phyloP scores from a whole-genome alignment of 2,888 invertebrate genomes.

The Plagodis pulveraria region DNA sequence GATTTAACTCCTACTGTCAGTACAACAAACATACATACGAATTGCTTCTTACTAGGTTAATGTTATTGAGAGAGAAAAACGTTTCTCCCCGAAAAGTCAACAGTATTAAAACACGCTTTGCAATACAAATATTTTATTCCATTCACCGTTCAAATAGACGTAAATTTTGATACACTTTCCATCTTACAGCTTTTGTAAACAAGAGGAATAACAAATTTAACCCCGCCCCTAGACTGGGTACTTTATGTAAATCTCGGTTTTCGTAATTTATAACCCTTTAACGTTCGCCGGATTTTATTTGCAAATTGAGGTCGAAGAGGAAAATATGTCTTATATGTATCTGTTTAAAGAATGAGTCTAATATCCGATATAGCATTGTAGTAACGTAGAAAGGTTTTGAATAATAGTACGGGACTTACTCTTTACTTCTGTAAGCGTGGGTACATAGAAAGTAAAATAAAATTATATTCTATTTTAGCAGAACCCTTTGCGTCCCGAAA shows the following conservation, averaged over 20 bases:
- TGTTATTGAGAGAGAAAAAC: constrained; percentile 9
- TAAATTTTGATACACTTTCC: constrained; percentile 24
- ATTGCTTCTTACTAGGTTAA: constrained; percentile 10
- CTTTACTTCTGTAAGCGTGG: too few species aligned
- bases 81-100: constrained; percentile 15
- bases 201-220: constrained; percentile 30
- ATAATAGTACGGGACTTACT: too few species aligned
- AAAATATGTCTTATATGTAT: constrained; percentile 11
- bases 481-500: too few species aligned
- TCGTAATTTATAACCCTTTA: constrained; percentile 37
- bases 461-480: too few species aligned
- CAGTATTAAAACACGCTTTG: constrained; percentile 22
- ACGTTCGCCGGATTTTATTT: constrained; percentile 24
- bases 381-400: too few species aligned
- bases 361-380: too few species aligned
- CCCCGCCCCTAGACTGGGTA: constrained; percentile 13
- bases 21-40: background rate
- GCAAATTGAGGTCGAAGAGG: constrained; percentile 17
- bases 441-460: too few species aligned
- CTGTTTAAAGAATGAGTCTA: background rate
- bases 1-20: background rate
- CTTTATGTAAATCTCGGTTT: constrained; percentile 35
- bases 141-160: constrained; percentile 24
- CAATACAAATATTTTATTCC: constrained; percentile 27
- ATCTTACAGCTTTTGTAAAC: constrained; percentile 24